These are phyloP conservation scores for Dione vanillae DNA, from an alignment of 2,888 invertebrate species.

Conservation along the genomic window DNA sequence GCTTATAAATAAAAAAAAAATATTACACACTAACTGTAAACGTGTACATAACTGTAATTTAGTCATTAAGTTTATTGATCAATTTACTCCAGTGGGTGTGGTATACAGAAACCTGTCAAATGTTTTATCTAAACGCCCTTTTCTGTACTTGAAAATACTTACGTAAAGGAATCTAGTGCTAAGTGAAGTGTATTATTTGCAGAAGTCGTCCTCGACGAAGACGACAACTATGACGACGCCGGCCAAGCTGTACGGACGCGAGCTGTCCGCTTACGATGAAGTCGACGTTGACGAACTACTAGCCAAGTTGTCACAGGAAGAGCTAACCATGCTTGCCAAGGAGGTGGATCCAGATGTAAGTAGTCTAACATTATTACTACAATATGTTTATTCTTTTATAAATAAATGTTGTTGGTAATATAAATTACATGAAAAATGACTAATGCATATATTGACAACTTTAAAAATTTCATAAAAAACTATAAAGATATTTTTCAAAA, in stretches of 20 bases:
- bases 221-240: conserved; percentile 95
- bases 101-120: conserved; percentile 64
- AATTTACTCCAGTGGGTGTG: conserved; percentile 71
- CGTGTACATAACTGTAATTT: background rate
- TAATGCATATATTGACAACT: background rate
- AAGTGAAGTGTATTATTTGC: conserved; percentile 65
- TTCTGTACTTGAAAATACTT: conserved; percentile 13
- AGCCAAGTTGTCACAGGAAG: conserved; percentile 96
- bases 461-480: background rate
- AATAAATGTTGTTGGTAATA: background rate
- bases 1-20: background rate
- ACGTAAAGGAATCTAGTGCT: conserved; percentile 38
- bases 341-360: conserved; percentile 99
- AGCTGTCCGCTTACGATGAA: conserved; percentile 95
- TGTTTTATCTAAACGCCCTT: conserved; percentile 37
- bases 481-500: background rate
- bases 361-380: conserved; percentile 54
- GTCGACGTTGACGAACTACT: conserved; percentile 98
- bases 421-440: background rate
- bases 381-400: background rate
- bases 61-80: conserved; percentile 48
- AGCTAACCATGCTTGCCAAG: conserved; percentile 98
- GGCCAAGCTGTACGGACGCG: conserved; percentile 95
- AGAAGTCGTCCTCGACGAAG: conserved; percentile 95
- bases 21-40: background rate